Evolutionary conservation across 2,888 invertebrate genomes (phyloP).

Genomic region (Lycocerus yunnanus): DNA sequence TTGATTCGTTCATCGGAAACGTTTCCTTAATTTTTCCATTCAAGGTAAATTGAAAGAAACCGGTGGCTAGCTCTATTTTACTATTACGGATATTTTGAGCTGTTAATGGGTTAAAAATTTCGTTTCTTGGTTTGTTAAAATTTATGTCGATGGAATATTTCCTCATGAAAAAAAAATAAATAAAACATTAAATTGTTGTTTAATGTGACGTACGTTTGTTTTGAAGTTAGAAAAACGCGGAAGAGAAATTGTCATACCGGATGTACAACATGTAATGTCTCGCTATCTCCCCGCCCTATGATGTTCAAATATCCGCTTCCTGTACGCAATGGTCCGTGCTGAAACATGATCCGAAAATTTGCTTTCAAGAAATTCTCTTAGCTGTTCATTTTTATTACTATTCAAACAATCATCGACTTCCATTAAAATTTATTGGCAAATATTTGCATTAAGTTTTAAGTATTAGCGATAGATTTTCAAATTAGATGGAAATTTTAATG

Average conservation of each 20-base stretch:
- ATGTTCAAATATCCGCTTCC: constrained; percentile 37
- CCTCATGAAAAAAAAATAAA: background rate
- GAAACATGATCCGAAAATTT: constrained; percentile 34
- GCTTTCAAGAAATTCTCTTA: constrained; percentile 32
- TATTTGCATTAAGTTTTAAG: background rate
- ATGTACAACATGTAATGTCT: constrained; percentile 33
- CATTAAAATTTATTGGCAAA: constrained; percentile 21
- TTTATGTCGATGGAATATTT: background rate
- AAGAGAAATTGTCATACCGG: constrained; percentile 28
- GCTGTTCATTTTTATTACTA: constrained; percentile 30
- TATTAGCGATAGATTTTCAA: background rate
- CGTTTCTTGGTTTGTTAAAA: background rate
- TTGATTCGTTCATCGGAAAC: background rate
- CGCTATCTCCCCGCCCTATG: constrained; percentile 28
- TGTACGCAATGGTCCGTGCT: constrained; percentile 34
- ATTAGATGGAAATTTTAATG: background rate
- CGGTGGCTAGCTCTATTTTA: background rate
- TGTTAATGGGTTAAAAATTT: background rate
- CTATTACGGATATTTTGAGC: background rate
- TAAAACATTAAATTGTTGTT: background rate
- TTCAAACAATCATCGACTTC: constrained; percentile 22
- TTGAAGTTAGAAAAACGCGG: constrained; percentile 1
- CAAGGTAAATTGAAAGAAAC: background rate
- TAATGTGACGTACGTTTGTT: constrained; percentile 20
- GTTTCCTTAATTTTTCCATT: background rate